Evolutionary conservation across 2,113 vertebrate genomes (phyloP), one percentile per base, ranked within the genome.

Genomic region (Serilophus lunatus): DNA sequence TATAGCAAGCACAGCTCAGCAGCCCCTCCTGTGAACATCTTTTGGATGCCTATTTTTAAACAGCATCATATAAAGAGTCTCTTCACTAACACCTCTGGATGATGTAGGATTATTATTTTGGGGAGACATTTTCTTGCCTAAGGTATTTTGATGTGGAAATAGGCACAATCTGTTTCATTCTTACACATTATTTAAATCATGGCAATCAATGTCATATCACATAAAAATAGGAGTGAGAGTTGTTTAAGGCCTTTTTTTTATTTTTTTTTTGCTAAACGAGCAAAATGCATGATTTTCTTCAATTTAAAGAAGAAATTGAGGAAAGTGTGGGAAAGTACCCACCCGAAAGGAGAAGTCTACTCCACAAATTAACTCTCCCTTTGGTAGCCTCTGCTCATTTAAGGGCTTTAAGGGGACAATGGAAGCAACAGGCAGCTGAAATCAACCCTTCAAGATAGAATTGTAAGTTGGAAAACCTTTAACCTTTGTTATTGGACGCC

Each of bases 21-120:
- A 61, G 79, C 42, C 86, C 75, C 42, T 87, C 49, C 87, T 45
- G 49, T 17, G 22, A 79, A 93, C 85, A 86, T 56, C 70, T 72
- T 80, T 42, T 16, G 38, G 71, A 47, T 49, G 40, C 13, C 82
- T 93, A 33, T 92, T 92, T 93, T 83, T 78, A 86, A 96, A 54
- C 33, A 9, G 35, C 44, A 56, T n/a, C 74, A 31, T 12, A 31
- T 22, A 54, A 81, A 65, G 9, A 78, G 45, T 54, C 79, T 71
- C 80, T 72, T 86, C 64, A 42, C 76, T 74, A 86, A 83, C 82
- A 95, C 92, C 68, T 90, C 82, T 96, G 92, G 90, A 80, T 74
- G 79, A 70, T 59, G 63, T 1, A 74, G 64, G 75, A 77, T 64
- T 84, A 35, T 84, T 83, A 88, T 74, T 95, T 15, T 68, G 38